A percentile compares a stretch with the other conserved stretches of the same genome.
phyloP scores from a whole-genome alignment of 2,797 vertebrate species.

The Botia kubotai region DNA sequence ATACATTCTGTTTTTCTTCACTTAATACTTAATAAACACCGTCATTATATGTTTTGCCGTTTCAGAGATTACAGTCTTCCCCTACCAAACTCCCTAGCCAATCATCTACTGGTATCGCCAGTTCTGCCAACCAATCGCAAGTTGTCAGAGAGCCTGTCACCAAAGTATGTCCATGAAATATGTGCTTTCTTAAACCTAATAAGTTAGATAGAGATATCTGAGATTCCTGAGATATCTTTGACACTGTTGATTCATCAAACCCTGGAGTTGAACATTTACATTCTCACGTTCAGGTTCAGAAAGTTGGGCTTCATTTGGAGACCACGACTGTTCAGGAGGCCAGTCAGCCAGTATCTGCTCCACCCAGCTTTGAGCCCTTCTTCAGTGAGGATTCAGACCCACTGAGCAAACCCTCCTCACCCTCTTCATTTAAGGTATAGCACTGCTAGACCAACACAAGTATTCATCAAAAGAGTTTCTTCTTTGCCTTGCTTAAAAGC shows the following conservation, averaged over 20 bases:
- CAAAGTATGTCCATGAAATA: constrained; percentile 74
- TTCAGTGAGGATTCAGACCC: constrained; percentile 73
- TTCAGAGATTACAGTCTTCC: constrained; percentile 82
- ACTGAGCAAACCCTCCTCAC: constrained; percentile 67
- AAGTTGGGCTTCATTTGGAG: constrained; percentile 71
- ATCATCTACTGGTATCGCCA: constrained; percentile 51
- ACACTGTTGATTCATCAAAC: neutral
- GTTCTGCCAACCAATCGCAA: constrained; percentile 74
- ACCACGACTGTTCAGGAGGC: constrained; percentile 66
- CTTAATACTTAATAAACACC: neutral
- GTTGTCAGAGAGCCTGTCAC: constrained; percentile 72
- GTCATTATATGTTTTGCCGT: neutral
- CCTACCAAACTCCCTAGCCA: constrained; percentile 78
- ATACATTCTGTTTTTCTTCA: neutral
- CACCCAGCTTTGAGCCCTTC: constrained; percentile 76
- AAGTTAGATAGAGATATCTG: too few species aligned
- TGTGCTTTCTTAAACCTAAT: neutral
- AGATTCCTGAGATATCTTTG: neutral
- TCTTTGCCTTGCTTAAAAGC: constrained; percentile 19
- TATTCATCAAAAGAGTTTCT: neutral
- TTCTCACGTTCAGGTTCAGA: constrained; percentile 66
- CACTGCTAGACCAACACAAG: neutral
- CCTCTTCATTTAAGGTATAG: constrained; percentile 76
- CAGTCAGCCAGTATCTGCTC: constrained; percentile 70
- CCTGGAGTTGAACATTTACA: neutral